These are phyloP conservation scores for Coptodon bakossiorum DNA, from an alignment of 2,113 vertebrate genomes.

Conservation along the genomic window DNA sequence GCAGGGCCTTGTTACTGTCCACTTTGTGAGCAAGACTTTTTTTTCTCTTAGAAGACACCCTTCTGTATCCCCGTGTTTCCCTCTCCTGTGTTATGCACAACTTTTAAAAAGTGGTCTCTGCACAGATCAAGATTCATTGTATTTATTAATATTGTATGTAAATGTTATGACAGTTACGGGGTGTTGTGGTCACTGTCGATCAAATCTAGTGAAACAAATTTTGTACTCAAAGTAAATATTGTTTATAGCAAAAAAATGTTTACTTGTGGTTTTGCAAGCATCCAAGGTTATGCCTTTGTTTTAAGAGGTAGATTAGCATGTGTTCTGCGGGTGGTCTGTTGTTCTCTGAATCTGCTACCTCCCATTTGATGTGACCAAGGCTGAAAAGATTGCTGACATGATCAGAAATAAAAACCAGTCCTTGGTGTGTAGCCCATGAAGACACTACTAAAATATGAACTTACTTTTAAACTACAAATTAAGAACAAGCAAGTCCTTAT, in stretches of 20 bases:
- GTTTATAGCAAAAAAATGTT: not conserved
- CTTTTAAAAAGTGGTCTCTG: not conserved
- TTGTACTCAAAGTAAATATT: not conserved
- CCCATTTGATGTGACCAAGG: not conserved
- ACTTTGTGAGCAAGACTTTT: not conserved
- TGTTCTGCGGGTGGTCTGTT: not conserved
- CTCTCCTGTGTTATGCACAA: not conserved
- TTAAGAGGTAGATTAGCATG: not conserved
- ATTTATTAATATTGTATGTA: not conserved
- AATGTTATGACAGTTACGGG: not conserved
- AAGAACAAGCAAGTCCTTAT: not conserved
- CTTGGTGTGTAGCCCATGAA: not conserved
- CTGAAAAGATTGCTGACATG: not conserved
- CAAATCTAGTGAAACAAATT: not conserved
- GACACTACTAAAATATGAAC: not conserved
- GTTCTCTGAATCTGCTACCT: not conserved
- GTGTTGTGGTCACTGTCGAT: not conserved
- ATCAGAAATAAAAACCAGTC: not conserved
- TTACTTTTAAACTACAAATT: not conserved
- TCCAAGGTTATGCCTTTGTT: not conserved
- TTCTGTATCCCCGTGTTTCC: not conserved
- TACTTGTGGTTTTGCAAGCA: not conserved
- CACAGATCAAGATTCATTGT: not conserved
- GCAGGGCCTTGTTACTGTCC: not conserved
- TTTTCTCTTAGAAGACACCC: not conserved